Evolutionary conservation across 2,113 vertebrate species (phyloP).

Genomic region (Etia nguti): DNA sequence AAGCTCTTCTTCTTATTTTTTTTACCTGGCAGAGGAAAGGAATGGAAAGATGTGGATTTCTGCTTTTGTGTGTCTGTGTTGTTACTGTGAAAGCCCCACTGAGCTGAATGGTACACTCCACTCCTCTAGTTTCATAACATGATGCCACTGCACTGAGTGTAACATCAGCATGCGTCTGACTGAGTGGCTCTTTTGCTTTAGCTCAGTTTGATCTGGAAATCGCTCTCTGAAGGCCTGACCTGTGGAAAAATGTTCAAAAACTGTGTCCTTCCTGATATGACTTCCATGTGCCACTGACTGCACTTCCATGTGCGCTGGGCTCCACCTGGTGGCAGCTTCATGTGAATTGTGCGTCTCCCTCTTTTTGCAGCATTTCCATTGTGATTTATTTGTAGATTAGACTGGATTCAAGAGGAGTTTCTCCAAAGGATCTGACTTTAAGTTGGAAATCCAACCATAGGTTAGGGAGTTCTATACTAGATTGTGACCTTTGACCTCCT

Average conservation of each 20-base stretch:
- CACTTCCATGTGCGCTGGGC: neutral
- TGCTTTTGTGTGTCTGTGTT: neutral
- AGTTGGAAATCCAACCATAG: neutral
- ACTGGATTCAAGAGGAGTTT: neutral
- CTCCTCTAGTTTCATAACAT: accelerated
- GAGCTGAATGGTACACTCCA: neutral
- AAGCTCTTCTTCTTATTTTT: neutral
- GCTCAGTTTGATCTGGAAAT: neutral
- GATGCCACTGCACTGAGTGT: neutral
- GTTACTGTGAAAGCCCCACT: neutral
- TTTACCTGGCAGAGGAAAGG: accelerated
- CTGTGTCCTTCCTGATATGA: neutral
- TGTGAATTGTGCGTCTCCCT: neutral
- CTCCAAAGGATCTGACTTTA: neutral
- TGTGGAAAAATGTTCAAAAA: neutral
- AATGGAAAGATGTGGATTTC: neutral
- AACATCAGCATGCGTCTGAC: neutral
- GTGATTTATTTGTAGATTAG: neutral
- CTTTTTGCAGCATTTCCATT: too few relatives aligned
- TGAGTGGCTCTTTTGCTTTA: accelerated
- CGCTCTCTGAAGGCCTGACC: accelerated
- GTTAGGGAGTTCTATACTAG: neutral
- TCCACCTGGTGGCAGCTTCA: conserved; percentile 31
- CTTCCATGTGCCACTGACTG: neutral
- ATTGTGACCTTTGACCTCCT: neutral